These are phyloP conservation scores for rat (Rattus norvegicus) DNA, from an alignment of 2,113 vertebrate species.

Conservation along the genomic window GRCr8 NC_086026.1:125123501-125124000, in stretches of 20 bases:
- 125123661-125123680: neutral
- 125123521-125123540: neutral
- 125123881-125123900: too few relatives aligned
- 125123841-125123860: neutral
- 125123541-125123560: neutral
- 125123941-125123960: too few relatives aligned
- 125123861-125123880: neutral
- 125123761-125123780: neutral
- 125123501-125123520: neutral
- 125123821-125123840: neutral
- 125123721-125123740: neutral
- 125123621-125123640: neutral
- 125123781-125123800: neutral
- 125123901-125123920: too few relatives aligned
- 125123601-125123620: neutral
- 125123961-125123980: too few relatives aligned
- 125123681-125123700: neutral
- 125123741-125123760: neutral
- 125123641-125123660: neutral
- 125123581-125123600: neutral
- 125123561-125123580: neutral
- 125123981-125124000: too few relatives aligned
- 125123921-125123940: too few relatives aligned
- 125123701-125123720: neutral
- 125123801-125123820: too few relatives aligned